Evolutionary conservation across 2,888 invertebrate species (phyloP).

Genomic region (Achlya flavicornis): DNA sequence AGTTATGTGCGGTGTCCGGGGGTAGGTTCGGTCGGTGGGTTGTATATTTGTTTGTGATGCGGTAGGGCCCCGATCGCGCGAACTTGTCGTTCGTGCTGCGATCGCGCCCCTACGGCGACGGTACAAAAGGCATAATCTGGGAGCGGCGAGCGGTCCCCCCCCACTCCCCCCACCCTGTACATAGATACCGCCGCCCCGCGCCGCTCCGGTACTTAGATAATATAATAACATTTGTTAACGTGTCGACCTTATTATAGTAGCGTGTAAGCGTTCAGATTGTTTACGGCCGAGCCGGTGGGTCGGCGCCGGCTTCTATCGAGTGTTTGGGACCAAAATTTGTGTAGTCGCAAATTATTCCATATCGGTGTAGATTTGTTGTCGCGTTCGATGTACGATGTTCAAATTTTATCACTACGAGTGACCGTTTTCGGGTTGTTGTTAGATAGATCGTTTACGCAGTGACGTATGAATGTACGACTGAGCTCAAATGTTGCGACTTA

Average conservation of each 20-base stretch:
- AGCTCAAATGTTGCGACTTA: constrained; percentile 73
- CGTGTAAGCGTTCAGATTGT: constrained; percentile 67
- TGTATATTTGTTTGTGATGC: constrained; percentile 62
- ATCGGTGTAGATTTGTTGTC: constrained; percentile 62
- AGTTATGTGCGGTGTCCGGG: background rate
- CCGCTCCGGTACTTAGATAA: constrained; percentile 53
- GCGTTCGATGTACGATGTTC: constrained; percentile 60
- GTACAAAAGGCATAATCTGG: constrained; percentile 77
- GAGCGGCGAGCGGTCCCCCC: constrained; percentile 14
- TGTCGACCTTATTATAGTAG: constrained; percentile 62
- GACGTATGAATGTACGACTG: constrained; percentile 41
- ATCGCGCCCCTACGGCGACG: constrained; percentile 64
- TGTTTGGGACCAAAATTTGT: constrained; percentile 76
- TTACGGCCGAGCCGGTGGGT: constrained; percentile 36
- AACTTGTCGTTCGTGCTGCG: constrained; percentile 34
- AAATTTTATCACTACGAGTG: constrained; percentile 75
- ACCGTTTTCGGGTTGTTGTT: constrained; percentile 71
- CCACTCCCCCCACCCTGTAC: constrained; percentile 18
- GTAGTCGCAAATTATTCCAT: constrained; percentile 56
- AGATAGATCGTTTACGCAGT: constrained; percentile 69
- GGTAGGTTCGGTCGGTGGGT: constrained; percentile 16
- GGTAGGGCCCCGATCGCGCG: constrained; percentile 70
- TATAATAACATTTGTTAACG: constrained; percentile 57
- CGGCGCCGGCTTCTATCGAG: constrained; percentile 48
- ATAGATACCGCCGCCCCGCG: constrained; percentile 28